Base-by-base conservation (phyloP, 2,888 invertebrate genomes). In the Cotesia congregata region DNA sequence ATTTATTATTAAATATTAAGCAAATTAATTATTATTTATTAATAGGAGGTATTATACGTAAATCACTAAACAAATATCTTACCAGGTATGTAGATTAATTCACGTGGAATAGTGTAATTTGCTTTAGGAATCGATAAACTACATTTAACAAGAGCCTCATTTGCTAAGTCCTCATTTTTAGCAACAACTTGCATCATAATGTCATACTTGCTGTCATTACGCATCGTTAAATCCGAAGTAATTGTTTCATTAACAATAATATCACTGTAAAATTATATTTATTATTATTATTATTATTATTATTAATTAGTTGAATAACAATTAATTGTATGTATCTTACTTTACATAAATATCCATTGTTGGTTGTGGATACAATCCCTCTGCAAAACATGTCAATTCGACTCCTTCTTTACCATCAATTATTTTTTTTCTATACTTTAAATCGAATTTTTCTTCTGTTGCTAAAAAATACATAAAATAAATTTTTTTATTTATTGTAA, bases 311-410 rank as follows among this genome's bases (percentile, higher is more conserved):
- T 6, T 12, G 5, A 1, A 64, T 6, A 7, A 1, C 5, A 5
- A 39, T 15, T 50, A 67, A 69, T 69, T 64, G n/a, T 9, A 69
- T 15, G 65, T 40, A 80, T 87, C 88, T 88, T 84, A 89, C 89
- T 87, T 86, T 82, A 89, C 82, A 65, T 83, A 85, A 80, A 89
- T 86, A 76, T 89, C 84, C 76, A 89, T 82, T 67, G 85, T 86
- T n/a, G 89, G 89, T 76, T 86, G 82, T 30, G 89, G 89, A 79
- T 85, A 88, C 38, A 88, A 83, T 76, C 88, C 88, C 77, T 85
- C 82, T 64, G 88, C 88, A 68, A 81, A 78, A 78, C 88, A 88
- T 73, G 84, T 85, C 80, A 88, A 85, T 82, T 88, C 88, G 62
- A 88, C 83, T 65, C 83, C 85, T 65, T 88, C 86, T 76, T 84